Percentiles rank a stretch among this genome's conserved stretches.
These are phyloP conservation scores for Cephalopterus ornatus DNA, from an alignment of 2,113 vertebrate species.

Conservation along the genomic window DNA sequence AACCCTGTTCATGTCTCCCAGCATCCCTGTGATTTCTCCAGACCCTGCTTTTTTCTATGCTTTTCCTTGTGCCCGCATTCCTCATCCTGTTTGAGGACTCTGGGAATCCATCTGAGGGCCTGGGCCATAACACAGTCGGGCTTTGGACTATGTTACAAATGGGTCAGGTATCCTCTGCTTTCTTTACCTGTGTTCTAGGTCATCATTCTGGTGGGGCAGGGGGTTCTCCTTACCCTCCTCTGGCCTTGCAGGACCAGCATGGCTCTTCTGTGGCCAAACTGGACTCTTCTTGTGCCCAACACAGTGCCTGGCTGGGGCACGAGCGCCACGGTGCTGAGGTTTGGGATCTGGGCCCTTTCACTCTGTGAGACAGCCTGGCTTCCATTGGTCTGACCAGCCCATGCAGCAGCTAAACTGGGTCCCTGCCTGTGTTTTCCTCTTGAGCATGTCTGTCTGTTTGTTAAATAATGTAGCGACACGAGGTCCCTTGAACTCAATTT, in stretches of 20 bases:
- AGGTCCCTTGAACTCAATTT: constrained; percentile 27
- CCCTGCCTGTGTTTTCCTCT: neutral
- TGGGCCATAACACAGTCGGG: neutral
- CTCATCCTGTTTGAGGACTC: neutral
- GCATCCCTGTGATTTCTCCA: neutral
- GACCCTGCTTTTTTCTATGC: neutral
- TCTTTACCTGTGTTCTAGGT: neutral
- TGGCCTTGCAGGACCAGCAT: neutral
- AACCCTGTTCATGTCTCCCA: neutral
- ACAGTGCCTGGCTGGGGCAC: neutral
- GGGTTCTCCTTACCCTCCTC: neutral
- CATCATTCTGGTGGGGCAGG: neutral
- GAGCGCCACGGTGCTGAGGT: neutral
- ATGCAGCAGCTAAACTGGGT: constrained; percentile 13
- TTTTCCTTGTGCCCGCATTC: neutral
- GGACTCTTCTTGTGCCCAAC: neutral
- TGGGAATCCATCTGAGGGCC: neutral
- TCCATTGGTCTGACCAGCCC: neutral
- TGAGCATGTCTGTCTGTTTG: neutral
- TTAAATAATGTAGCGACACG: constrained; percentile 43
- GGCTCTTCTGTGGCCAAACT: neutral
- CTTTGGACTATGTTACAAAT: neutral
- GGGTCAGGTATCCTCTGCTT: neutral
- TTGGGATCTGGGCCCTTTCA: neutral
- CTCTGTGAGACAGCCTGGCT: neutral